phyloP scores from a whole-genome alignment of 1,140 invertebrate species.

The Nephila pilipes region DNA sequence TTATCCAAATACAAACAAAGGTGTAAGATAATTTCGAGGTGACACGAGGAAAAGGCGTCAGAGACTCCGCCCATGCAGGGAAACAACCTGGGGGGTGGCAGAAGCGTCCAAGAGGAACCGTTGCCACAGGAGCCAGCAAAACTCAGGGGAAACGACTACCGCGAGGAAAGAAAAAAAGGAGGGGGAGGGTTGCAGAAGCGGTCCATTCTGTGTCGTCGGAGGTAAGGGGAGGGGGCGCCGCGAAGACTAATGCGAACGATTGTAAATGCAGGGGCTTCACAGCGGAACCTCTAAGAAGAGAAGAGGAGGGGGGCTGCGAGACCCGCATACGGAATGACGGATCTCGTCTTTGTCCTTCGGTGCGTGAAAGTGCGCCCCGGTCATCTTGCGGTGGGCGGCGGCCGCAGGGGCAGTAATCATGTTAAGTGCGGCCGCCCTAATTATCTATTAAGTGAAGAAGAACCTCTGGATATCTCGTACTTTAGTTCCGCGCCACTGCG shows the following conservation, averaged over 20 bases:
- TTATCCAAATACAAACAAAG: no score
- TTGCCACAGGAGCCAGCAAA: conserved; percentile 23
- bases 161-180: not conserved
- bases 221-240: not conserved
- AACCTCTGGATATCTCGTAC: conserved; percentile 47
- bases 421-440: conserved; percentile 51
- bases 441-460: conserved; percentile 61
- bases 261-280: not conserved
- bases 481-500: conserved; percentile 20
- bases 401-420: conserved; percentile 42
- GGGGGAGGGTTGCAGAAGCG: not conserved
- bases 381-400: conserved; percentile 50
- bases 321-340: conserved; percentile 46
- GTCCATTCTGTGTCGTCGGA: no score
- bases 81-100: not conserved
- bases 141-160: not conserved
- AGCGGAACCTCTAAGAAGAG: not conserved
- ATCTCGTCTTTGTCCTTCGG: conserved; percentile 43
- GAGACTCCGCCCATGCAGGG: not conserved
- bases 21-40: not conserved
- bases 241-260: not conserved
- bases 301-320: not conserved
- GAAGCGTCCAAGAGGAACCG: conserved; percentile 7
- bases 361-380: conserved; percentile 20
- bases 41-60: not conserved